Evolutionary conservation across 23 tunicate genomes (phyloP), one percentile per base, ranked within the genome.

Genomic region (Styela clava): DNA sequence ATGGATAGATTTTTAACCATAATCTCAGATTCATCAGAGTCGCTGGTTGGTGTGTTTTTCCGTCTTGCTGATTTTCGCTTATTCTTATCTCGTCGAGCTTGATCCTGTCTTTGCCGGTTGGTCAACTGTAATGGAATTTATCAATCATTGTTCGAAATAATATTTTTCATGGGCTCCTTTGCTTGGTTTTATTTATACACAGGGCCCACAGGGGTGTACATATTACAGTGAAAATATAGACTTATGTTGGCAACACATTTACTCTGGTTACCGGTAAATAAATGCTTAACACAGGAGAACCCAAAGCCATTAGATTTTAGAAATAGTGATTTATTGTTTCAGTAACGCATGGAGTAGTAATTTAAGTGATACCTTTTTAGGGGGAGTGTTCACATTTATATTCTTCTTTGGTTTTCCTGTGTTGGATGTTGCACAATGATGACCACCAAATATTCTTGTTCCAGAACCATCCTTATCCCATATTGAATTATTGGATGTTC

Each of bases 1-100:
- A 83, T 83, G 31, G 77, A 82, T 63, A 88, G 31, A 77, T 88
- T 88, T 83, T 88, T 88, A 16, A 88, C 74, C 24, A 88, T 35
- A 34, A 88, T 88, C 30, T 78, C 90, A 62, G 92, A 83, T 18
- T 88, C 92, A 61, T 88, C 92, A 32, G 92, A 88, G 34, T 88
- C 92, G 83, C 92, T 88, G 21, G 51, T 68, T 31, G 78, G 33
- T 22, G 65, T 82, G 74, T 83, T 88, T 33, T 78, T 88, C 73
- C 83, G 82, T 70, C 84, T 64, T 52, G 83, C 92, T 2, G 69
- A 83, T 63, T 79, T 88, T 56, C 84, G 68, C 62, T 78, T 88
- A 64, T 88, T 88, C 0, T 86, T 61, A 16, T 88, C 92, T 32
- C 69, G 77, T 51, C 81, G 56, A 1, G 74, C 79, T 62, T 82